Evolutionary conservation across 2,113 vertebrate genomes (phyloP).

Genomic region (Lonchura striata): DNA sequence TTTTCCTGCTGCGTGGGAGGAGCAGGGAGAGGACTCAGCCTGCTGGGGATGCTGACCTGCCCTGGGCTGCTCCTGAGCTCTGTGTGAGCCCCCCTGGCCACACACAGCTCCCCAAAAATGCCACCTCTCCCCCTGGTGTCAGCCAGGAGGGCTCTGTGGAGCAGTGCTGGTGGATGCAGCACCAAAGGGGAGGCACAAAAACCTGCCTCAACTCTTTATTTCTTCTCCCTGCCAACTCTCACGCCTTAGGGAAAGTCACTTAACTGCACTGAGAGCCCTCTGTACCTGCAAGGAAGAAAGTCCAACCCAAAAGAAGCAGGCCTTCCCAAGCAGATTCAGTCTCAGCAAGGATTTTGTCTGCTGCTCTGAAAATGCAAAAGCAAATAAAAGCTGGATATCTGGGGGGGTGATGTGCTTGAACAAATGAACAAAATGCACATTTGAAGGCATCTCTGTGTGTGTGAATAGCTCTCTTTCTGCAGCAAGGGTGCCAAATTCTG

Average conservation of each 20-base stretch:
- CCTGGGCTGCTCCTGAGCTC: conserved; percentile 9
- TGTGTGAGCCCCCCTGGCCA: background rate
- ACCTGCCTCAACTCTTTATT: background rate
- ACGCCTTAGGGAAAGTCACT: background rate
- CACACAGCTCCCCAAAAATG: background rate
- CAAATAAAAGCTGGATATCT: background rate
- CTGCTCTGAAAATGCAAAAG: background rate
- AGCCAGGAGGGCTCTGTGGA: background rate
- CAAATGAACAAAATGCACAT: background rate
- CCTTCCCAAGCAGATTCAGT: background rate
- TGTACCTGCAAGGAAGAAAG: background rate
- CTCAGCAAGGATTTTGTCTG: background rate
- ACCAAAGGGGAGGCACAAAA: background rate
- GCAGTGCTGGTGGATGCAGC: no score
- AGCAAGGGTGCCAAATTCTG: background rate
- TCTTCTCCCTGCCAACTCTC: background rate
- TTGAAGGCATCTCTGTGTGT: background rate
- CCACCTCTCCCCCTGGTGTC: background rate
- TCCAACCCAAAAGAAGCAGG: background rate
- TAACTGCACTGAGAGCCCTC: background rate
- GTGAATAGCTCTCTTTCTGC: background rate
- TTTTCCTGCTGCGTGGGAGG: conserved; percentile 39
- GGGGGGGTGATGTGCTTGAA: background rate
- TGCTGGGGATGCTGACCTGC: conserved; percentile 18
- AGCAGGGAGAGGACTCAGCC: conserved; percentile 1